These are phyloP conservation scores for Malurus leucopterus DNA, from an alignment of 2,797 vertebrate species.

Conservation along the genomic window DNA sequence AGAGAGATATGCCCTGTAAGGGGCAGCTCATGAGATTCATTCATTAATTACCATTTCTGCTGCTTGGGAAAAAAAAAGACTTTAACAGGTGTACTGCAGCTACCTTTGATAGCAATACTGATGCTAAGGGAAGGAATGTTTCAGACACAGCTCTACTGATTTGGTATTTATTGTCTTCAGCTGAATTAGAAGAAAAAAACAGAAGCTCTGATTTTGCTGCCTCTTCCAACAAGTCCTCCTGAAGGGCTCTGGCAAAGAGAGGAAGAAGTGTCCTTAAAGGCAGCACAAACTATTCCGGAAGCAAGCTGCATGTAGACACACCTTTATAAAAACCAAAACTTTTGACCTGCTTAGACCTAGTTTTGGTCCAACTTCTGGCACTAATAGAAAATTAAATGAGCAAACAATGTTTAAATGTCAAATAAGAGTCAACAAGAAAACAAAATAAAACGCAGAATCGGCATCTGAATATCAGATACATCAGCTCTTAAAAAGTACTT, in stretches of 20 bases:
- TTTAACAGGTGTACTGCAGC: neutral
- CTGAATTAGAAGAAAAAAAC: neutral
- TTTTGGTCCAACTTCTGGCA: neutral
- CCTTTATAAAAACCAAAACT: neutral
- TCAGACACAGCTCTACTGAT: neutral
- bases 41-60: neutral
- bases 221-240: neutral
- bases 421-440: neutral
- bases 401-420: neutral
- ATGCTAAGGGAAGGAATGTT: neutral
- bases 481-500: neutral
- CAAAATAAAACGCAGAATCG: neutral
- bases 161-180: neutral
- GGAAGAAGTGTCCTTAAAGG: neutral
- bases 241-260: neutral
- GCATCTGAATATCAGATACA: neutral
- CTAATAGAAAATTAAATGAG: neutral
- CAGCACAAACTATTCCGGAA: neutral
- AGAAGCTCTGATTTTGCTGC: neutral
- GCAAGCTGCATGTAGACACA: neutral
- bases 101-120: neutral
- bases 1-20: neutral
- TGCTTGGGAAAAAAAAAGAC: neutral
- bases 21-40: rapidly evolving
- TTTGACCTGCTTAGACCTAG: neutral